phyloP scores from a whole-genome alignment of 2,113 vertebrate species.

The Hepsetus odoe region DNA sequence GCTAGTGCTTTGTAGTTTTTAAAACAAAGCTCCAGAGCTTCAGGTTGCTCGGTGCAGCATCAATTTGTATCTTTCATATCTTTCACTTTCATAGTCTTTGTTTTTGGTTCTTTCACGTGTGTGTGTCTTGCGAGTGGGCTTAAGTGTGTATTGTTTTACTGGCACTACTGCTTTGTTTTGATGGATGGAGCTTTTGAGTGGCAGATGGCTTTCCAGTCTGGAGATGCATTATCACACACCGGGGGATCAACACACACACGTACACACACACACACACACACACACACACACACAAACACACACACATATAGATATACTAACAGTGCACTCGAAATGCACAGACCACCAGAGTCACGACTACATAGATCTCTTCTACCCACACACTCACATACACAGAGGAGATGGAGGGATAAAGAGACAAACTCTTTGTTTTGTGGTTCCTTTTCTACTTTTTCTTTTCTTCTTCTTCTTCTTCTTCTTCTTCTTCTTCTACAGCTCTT shows the following conservation, averaged over 20 bases:
- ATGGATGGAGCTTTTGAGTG: slow-evolving; percentile 51
- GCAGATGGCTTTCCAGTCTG: slow-evolving; percentile 53
- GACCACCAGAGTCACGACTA: not conserved
- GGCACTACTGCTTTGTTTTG: slow-evolving; percentile 47
- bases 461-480: no score
- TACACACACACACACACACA: slow-evolving; percentile 9
- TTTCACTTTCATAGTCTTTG: no score
- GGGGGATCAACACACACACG: slow-evolving; percentile 30
- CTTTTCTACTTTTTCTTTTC: no score
- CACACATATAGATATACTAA: not conserved
- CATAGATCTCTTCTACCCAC: slow-evolving; percentile 1
- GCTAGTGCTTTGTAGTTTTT: no score
- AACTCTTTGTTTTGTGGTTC: not conserved
- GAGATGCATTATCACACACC: slow-evolving; percentile 43
- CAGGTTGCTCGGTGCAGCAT: no score
- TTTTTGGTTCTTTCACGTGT: not conserved
- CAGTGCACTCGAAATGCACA: not conserved
- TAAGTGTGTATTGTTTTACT: slow-evolving; percentile 34
- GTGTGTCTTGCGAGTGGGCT: slow-evolving; percentile 32
- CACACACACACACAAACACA: slow-evolving; percentile 2
- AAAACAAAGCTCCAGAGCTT: no score
- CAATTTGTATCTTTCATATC: no score
- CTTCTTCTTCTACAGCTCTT: no score
- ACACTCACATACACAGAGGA: not conserved
- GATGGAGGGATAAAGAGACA: not conserved